A percentile compares a stretch with the other conserved stretches of the same genome.
Conservation (phyloP, 2,888 invertebrate species). For the Drosophila macrospina region DNA sequence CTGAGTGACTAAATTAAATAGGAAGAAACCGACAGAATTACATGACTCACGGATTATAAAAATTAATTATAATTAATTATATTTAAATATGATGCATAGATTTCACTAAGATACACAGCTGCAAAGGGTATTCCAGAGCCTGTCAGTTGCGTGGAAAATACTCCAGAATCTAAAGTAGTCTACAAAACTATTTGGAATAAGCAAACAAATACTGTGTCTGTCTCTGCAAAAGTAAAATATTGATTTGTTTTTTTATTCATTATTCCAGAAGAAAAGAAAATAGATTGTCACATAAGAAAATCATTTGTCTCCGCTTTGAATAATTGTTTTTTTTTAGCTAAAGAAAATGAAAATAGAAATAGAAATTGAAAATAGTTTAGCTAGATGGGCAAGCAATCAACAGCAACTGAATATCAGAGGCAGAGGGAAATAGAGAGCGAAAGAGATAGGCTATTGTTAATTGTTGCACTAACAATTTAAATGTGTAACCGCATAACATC, state of each 20-base stretch:
- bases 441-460: neutral
- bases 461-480: slow-evolving; percentile 21
- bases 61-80: too few species aligned
- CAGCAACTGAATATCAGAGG: neutral
- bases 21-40: too few species aligned
- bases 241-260: slow-evolving; percentile 24
- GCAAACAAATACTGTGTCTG: slow-evolving; percentile 39
- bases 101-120: too few species aligned
- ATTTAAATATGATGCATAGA: too few species aligned
- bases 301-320: slow-evolving; percentile 58
- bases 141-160: too few species aligned
- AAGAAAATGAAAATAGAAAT: slow-evolving; percentile 15
- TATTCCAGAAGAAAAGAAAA: slow-evolving; percentile 2
- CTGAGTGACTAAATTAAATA: too few species aligned
- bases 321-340: slow-evolving; percentile 23
- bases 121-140: too few species aligned
- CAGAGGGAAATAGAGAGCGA: too few species aligned
- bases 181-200: neutral
- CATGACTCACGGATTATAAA: too few species aligned
- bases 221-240: slow-evolving; percentile 22
- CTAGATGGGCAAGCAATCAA: neutral
- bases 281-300: slow-evolving; percentile 47
- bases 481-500: slow-evolving; percentile 9
- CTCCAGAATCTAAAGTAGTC: too few species aligned
- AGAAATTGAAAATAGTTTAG: neutral